These are phyloP conservation scores for Junonia oenone DNA, from an alignment of 2,888 invertebrate genomes.

Conservation along the genomic window DNA sequence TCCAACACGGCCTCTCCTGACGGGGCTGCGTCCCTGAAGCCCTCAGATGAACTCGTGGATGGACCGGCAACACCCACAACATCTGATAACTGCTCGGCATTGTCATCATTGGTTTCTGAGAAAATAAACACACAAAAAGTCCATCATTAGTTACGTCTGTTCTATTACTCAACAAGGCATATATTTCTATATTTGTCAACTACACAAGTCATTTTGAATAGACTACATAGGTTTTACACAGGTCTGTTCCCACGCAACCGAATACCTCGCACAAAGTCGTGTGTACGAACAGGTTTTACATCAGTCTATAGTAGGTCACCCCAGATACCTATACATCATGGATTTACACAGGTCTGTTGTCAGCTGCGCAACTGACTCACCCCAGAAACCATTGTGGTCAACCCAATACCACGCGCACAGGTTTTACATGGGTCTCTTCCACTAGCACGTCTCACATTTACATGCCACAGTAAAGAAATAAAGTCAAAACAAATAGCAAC, in stretches of 20 bases:
- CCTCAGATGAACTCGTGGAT: neutral
- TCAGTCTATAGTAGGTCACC: no score
- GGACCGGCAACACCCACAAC: neutral
- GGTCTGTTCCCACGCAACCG: no score
- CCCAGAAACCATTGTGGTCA: neutral
- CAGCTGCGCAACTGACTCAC: neutral
- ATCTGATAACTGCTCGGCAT: constrained; percentile 10
- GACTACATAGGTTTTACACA: no score
- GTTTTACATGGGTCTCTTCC: neutral
- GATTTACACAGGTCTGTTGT: no score
- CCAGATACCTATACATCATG: no score
- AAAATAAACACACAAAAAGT: neutral
- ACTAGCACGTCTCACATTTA: neutral
- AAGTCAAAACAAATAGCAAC: neutral
- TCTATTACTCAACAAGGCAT: no score
- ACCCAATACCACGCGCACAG: neutral
- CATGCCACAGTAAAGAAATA: constrained; percentile 9
- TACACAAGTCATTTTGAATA: no score
- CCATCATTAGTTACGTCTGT: neutral
- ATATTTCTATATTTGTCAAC: no score
- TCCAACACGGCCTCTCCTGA: constrained; percentile 14
- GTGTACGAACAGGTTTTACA: no score
- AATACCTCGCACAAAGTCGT: no score
- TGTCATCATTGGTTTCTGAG: neutral
- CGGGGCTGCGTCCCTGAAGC: constrained; percentile 6